phyloP scores from a whole-genome alignment of 2,888 invertebrate genomes.

The Petrolisthes cinctipes region DNA sequence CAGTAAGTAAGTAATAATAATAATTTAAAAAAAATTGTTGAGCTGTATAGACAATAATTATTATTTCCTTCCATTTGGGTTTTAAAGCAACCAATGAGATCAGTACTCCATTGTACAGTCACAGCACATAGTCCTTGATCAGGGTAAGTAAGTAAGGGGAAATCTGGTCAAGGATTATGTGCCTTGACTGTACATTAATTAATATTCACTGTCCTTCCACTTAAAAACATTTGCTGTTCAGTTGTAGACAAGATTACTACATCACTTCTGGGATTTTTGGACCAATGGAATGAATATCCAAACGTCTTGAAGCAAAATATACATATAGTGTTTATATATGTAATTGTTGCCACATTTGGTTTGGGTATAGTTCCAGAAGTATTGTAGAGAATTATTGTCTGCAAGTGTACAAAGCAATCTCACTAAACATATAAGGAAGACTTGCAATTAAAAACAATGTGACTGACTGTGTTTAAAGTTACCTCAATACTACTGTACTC shows the following conservation, averaged over 20 bases:
- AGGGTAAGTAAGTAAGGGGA: too few relatives aligned
- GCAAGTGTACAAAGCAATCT: conserved; percentile 30
- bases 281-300: too few relatives aligned
- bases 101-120: neutral
- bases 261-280: too few relatives aligned
- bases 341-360: too few relatives aligned
- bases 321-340: neutral
- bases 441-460: conserved; percentile 33
- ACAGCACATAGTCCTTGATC: too few relatives aligned
- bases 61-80: neutral
- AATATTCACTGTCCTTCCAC: conserved; percentile 8
- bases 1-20: neutral
- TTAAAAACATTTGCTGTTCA: neutral
- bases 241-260: too few relatives aligned
- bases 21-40: neutral
- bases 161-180: too few relatives aligned
- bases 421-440: conserved; percentile 38
- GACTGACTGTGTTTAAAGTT: conserved; percentile 21
- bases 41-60: neutral
- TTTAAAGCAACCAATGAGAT: neutral
- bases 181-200: neutral
- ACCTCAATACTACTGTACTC: conserved; percentile 1
- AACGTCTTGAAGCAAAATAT: neutral
- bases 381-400: neutral
- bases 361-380: too few relatives aligned